Evolutionary conservation across 53 echinoderm and acorn worm genomes (phyloP).

Genomic region (Paracentrotus lividus): DNA sequence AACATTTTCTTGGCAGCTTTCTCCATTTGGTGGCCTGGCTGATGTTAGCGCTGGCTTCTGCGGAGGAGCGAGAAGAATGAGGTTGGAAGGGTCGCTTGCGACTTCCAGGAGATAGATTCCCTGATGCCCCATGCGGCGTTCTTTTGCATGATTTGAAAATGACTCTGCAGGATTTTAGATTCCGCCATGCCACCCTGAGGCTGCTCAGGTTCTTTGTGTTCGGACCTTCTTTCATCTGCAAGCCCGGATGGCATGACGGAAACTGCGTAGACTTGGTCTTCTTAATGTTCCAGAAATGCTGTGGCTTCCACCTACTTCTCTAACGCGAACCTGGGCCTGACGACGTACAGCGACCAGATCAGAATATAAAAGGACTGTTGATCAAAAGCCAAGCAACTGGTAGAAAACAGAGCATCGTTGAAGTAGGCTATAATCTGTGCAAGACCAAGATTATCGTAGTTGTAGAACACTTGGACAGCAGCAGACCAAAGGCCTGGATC

Average conservation of each 20-base stretch:
- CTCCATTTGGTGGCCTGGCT: not conserved
- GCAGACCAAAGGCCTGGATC: not conserved
- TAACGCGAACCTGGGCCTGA: conserved; percentile 29
- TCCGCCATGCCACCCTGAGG: not conserved
- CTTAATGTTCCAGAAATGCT: not conserved
- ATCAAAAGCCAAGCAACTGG: not conserved
- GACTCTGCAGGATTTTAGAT: not conserved
- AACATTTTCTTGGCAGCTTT: not conserved
- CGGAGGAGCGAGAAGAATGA: not conserved
- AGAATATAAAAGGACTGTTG: not conserved
- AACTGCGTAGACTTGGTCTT: not conserved
- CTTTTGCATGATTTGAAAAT: no score
- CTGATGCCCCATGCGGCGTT: not conserved
- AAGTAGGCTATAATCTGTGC: conserved; percentile 6
- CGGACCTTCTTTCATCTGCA: not conserved
- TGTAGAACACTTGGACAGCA: conserved; percentile 35
- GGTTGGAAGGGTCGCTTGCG: no score
- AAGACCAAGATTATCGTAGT: not conserved
- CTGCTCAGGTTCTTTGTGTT: not conserved
- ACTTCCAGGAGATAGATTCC: no score
- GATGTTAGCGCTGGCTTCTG: not conserved
- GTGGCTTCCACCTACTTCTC: not conserved
- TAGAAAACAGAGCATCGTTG: conserved; percentile 31
- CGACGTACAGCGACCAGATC: conserved; percentile 39
- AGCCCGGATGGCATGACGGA: conserved; percentile 16